Evolutionary conservation across 2,888 invertebrate species (phyloP).

Genomic region (Ochlodes sylvanus): DNA sequence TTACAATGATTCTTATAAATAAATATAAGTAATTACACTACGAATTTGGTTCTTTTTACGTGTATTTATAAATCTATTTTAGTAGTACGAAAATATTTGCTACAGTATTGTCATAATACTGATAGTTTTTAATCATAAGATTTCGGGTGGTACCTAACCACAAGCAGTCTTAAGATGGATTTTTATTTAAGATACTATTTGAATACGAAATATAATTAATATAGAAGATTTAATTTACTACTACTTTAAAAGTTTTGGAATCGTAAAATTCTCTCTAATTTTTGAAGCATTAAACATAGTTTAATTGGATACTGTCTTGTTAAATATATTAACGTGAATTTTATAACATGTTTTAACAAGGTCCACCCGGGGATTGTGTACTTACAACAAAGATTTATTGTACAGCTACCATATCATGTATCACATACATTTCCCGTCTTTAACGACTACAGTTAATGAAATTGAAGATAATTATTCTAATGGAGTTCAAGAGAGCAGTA

Average conservation of each 20-base stretch:
- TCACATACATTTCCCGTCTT: slow-evolving; percentile 21
- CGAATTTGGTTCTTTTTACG: slow-evolving; percentile 58
- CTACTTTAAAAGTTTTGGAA: no score
- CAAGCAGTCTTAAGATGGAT: neutral
- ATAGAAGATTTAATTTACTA: no score
- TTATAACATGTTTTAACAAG: neutral
- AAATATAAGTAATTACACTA: slow-evolving; percentile 38
- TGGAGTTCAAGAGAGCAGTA: neutral
- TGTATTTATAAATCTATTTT: slow-evolving; percentile 36
- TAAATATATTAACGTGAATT: no score
- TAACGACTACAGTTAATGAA: neutral
- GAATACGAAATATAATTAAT: neutral
- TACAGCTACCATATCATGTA: slow-evolving; percentile 36
- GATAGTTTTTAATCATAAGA: slow-evolving; percentile 64
- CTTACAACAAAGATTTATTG: slow-evolving; percentile 27
- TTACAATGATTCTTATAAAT: slow-evolving; percentile 55
- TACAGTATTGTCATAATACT: slow-evolving; percentile 67
- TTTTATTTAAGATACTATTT: neutral
- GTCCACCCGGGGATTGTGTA: slow-evolving; percentile 14
- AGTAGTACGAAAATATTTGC: slow-evolving; percentile 47
- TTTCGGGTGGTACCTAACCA: slow-evolving; percentile 41
- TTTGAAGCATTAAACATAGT: no score
- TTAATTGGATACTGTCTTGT: no score
- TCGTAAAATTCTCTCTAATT: no score
- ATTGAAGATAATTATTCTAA: slow-evolving; percentile 1